These are phyloP conservation scores for Morone saxatilis DNA, from an alignment of 2,113 vertebrate genomes.

Conservation along the genomic window DNA sequence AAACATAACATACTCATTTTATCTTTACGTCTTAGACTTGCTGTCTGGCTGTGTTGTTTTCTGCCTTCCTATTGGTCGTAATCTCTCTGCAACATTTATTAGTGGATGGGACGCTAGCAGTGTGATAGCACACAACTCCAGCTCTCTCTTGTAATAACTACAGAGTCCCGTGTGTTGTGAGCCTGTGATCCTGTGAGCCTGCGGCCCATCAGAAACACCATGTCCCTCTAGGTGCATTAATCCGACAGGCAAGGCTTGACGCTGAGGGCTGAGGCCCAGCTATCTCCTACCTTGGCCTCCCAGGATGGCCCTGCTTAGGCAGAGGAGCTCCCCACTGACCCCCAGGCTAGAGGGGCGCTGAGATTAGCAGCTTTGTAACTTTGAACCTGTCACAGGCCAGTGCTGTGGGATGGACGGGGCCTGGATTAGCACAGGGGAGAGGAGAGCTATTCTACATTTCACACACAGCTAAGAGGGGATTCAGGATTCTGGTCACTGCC, in stretches of 20 bases:
- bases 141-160: slow-evolving; percentile 40
- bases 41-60: slow-evolving; percentile 32
- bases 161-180: slow-evolving; percentile 41
- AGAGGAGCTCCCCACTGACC: slow-evolving; percentile 75
- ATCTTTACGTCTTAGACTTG: slow-evolving; percentile 26
- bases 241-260: slow-evolving; percentile 68
- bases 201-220: slow-evolving; percentile 60
- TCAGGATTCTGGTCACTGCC: slow-evolving; percentile 70
- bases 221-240: slow-evolving; percentile 73
- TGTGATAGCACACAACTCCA: slow-evolving; percentile 33
- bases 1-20: slow-evolving; percentile 52
- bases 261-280: slow-evolving; percentile 55
- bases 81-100: slow-evolving; percentile 16
- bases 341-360: slow-evolving; percentile 66
- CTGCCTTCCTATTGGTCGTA: slow-evolving; percentile 8
- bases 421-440: slow-evolving; percentile 80
- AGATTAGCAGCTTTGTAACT: slow-evolving; percentile 77
- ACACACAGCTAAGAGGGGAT: slow-evolving; percentile 74
- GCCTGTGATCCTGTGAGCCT: slow-evolving; percentile 58
- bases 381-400: slow-evolving; percentile 81
- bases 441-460: slow-evolving; percentile 77
- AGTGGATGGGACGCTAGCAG: slow-evolving; percentile 8
- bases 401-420: slow-evolving; percentile 66
- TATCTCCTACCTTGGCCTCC: slow-evolving; percentile 67
- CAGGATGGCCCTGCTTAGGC: slow-evolving; percentile 77